Evolutionary conservation across 2,113 vertebrate species (phyloP).

Genomic region (Sphyrna mokarran): DNA sequence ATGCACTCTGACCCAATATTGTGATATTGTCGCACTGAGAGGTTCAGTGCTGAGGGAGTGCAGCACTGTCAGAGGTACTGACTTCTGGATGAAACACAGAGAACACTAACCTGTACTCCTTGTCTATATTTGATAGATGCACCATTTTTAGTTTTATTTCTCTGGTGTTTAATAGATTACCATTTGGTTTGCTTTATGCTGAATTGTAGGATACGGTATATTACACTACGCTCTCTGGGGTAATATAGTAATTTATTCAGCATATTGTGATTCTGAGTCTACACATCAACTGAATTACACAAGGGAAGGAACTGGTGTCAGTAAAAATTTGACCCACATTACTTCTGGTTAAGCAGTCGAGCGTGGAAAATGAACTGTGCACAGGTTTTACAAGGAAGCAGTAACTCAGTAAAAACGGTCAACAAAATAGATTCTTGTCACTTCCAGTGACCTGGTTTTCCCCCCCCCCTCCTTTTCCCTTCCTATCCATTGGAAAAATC

Average conservation of each 20-base stretch:
- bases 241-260: constrained; percentile 31
- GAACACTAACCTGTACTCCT: background rate
- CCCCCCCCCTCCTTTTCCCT: too few relatives aligned
- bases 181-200: background rate
- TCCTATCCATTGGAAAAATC: background rate
- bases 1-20: background rate
- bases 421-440: constrained; percentile 39
- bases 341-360: constrained; percentile 44
- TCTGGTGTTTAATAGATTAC: background rate
- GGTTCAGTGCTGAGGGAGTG: too few relatives aligned
- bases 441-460: too few relatives aligned
- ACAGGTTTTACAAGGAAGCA: constrained; percentile 43
- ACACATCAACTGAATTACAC: constrained; percentile 29
- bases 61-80: too few relatives aligned
- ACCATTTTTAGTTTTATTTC: background rate
- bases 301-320: constrained; percentile 27
- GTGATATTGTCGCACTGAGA: too few relatives aligned
- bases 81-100: too few relatives aligned
- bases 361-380: constrained; percentile 40
- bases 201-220: background rate
- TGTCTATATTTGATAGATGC: background rate
- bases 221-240: background rate
- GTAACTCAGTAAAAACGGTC: background rate
- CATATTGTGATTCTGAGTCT: constrained; percentile 30
- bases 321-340: constrained; percentile 41